Conservation (phyloP, 1,140 invertebrate genomes). For the Brachionus koreanus region DNA sequence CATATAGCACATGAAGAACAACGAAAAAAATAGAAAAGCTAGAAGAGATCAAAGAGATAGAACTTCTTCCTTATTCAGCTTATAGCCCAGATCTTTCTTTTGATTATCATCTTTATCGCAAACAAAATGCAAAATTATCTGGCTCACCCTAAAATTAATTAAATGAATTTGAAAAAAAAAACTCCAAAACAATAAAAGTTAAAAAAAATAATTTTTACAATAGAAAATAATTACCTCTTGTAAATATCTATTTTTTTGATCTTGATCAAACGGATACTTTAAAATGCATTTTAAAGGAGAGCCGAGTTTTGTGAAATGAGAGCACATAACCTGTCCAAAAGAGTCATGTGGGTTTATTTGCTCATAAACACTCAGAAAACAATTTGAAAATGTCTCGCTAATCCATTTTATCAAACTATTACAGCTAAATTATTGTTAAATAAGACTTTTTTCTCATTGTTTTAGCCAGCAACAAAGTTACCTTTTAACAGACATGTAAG, state of each 20-base stretch:
- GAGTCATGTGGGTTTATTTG: slow-evolving; percentile 60
- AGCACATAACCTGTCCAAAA: slow-evolving; percentile 61
- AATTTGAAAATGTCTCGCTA: slow-evolving; percentile 54
- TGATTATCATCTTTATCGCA: no score
- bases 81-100: no score
- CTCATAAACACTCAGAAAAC: slow-evolving; percentile 60
- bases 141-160: no score
- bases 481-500: slow-evolving; percentile 55
- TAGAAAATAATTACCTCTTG: slow-evolving; percentile 50
- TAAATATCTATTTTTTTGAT: slow-evolving; percentile 57
- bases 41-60: no score
- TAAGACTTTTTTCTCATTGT: neutral
- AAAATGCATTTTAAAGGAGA: slow-evolving; percentile 59
- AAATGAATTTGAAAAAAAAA: no score
- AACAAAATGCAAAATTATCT: no score
- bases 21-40: no score
- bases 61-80: no score
- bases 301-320: slow-evolving; percentile 60
- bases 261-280: slow-evolving; percentile 53
- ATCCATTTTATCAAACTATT: slow-evolving; percentile 58
- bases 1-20: no score
- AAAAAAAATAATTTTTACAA: neutral
- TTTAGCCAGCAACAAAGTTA: slow-evolving; percentile 49
- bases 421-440: slow-evolving; percentile 52
- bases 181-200: no score